phyloP scores from a whole-genome alignment of 2,113 vertebrate species.

The Hypanus sabinus region DNA sequence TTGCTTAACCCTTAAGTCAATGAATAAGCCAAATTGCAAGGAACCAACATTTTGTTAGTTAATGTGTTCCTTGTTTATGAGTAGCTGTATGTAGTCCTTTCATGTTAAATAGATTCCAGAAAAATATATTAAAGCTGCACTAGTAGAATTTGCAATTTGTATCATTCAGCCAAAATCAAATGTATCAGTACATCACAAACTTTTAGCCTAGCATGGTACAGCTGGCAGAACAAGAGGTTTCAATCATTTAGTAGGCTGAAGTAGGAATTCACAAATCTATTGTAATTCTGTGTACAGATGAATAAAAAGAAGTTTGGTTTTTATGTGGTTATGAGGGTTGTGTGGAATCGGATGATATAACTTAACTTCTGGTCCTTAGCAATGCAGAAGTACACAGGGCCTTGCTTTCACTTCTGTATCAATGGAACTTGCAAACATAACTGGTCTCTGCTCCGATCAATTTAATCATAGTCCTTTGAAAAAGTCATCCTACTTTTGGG shows the following conservation, averaged over 20 bases:
- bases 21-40: not conserved
- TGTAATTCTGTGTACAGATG: not conserved
- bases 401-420: slow-evolving; percentile 13
- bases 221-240: not conserved
- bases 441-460: not conserved
- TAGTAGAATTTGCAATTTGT: not conserved
- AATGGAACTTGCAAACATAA: not conserved
- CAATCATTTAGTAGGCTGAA: not conserved
- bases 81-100: not conserved
- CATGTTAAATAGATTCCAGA: not conserved
- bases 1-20: not conserved
- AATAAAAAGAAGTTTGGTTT: not conserved
- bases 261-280: not conserved
- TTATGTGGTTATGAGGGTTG: not conserved
- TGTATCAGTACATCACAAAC: not conserved
- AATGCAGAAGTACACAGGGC: not conserved
- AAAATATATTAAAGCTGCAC: not conserved
- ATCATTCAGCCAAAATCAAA: not conserved
- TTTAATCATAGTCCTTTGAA: slow-evolving; percentile 37
- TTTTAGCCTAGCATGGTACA: not conserved
- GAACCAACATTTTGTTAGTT: not conserved
- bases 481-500: slow-evolving; percentile 46
- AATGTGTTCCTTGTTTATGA: not conserved
- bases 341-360: not conserved
- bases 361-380: not conserved